A percentile compares a stretch with the other conserved stretches of the same genome.
These are phyloP conservation scores for Muscina levida DNA, from an alignment of 2,888 invertebrate genomes.

Conservation along the genomic window DNA sequence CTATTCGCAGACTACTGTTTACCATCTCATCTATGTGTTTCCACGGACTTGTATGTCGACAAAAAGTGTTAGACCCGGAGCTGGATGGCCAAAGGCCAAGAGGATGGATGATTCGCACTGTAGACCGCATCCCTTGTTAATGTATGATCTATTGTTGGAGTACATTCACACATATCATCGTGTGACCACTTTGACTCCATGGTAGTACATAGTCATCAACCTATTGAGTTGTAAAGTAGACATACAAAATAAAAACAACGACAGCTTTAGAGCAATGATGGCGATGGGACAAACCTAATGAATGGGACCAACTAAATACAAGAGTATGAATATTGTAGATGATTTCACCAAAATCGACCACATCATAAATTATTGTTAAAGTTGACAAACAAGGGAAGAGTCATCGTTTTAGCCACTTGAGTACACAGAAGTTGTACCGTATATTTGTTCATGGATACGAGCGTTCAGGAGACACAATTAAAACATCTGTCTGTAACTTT, in stretches of 20 bases:
- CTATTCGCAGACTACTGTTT: background rate
- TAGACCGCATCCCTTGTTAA: slow-evolving; percentile 44
- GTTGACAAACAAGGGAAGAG: background rate
- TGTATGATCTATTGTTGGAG: slow-evolving; percentile 58
- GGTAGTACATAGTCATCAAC: background rate
- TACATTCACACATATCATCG: slow-evolving; percentile 43
- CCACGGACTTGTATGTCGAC: background rate
- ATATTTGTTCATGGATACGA: no score
- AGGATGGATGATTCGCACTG: background rate
- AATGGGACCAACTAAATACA: background rate
- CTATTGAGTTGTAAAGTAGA: slow-evolving; percentile 4
- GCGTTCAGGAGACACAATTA: no score
- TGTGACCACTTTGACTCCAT: slow-evolving; percentile 4
- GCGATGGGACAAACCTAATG: slow-evolving; percentile 4
- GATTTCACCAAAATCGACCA: slow-evolving; percentile 50
- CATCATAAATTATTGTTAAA: slow-evolving; percentile 57
- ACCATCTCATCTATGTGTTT: background rate
- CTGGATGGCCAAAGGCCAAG: background rate
- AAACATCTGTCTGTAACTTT: no score
- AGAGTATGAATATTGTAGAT: slow-evolving; percentile 22
- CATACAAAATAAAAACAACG: slow-evolving; percentile 14
- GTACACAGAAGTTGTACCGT: slow-evolving; percentile 35
- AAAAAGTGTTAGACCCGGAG: slow-evolving; percentile 5
- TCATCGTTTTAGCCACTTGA: background rate
- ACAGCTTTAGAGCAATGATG: background rate